These are phyloP conservation scores for Tolmerus cingulatus DNA, from an alignment of 2,888 invertebrate genomes.

Conservation along the genomic window DNA sequence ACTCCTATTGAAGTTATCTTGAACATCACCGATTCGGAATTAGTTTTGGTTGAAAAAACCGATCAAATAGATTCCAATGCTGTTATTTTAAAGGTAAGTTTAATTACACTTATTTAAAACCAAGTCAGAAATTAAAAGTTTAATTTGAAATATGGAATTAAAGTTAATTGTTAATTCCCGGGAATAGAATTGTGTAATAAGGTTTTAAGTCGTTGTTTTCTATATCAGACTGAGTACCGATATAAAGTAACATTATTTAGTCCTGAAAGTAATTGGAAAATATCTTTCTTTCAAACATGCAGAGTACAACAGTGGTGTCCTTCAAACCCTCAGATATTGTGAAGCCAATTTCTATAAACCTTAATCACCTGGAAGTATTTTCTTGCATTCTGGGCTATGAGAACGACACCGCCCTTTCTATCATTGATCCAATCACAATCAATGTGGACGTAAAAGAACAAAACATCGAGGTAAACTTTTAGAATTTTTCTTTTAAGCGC, in stretches of 20 bases:
- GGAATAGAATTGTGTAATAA: too few species aligned
- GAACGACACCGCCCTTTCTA: slow-evolving; percentile 91
- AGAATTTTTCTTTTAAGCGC: neutral
- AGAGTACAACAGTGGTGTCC: slow-evolving; percentile 86
- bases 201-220: too few species aligned
- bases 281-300: neutral
- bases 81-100: slow-evolving; percentile 79
- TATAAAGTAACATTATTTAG: too few species aligned
- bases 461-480: slow-evolving; percentile 62
- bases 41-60: slow-evolving; percentile 92
- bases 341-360: slow-evolving; percentile 84
- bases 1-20: slow-evolving; percentile 77
- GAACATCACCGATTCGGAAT: slow-evolving; percentile 94
- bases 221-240: too few species aligned
- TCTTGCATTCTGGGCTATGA: slow-evolving; percentile 90
- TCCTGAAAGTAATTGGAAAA: too few species aligned
- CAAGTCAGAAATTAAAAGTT: too few species aligned
- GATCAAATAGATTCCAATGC: slow-evolving; percentile 90
- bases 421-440: slow-evolving; percentile 91
- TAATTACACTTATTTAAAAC: neutral
- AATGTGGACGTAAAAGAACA: slow-evolving; percentile 74
- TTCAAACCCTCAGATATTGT: slow-evolving; percentile 75
- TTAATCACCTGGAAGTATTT: slow-evolving; percentile 91
- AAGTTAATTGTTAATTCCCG: too few species aligned
- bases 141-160: too few species aligned